These are phyloP conservation scores for Cotesia typhae DNA, from an alignment of 1,140 invertebrate species.

Conservation along the genomic window DNA sequence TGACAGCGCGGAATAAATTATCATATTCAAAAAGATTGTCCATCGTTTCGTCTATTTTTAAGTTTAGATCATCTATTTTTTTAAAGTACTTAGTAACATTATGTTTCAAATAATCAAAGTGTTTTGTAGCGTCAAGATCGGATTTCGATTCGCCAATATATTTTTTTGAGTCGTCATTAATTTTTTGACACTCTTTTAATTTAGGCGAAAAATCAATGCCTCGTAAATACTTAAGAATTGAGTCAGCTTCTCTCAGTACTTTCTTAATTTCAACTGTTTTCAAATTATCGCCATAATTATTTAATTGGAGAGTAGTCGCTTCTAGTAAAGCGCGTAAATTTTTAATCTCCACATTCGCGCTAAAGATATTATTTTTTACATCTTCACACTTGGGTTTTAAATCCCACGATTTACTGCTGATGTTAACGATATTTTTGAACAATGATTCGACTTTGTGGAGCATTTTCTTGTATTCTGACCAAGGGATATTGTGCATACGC, in stretches of 20 bases:
- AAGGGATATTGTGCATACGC: constrained; percentile 53
- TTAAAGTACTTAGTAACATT: constrained; percentile 50
- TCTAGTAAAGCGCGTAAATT: constrained; percentile 52
- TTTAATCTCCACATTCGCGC: constrained; percentile 53
- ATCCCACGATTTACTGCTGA: constrained; percentile 45
- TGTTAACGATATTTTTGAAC: constrained; percentile 47
- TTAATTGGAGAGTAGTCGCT: constrained; percentile 61
- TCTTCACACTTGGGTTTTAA: constrained; percentile 54
- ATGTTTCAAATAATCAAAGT: constrained; percentile 54
- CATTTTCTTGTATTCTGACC: constrained; percentile 53
- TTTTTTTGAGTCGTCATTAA: constrained; percentile 56
- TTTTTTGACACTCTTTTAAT: constrained; percentile 60
- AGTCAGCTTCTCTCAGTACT: constrained; percentile 69
- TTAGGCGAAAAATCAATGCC: constrained; percentile 62
- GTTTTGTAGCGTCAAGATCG: constrained; percentile 58
- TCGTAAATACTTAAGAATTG: constrained; percentile 68
- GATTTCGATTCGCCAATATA: constrained; percentile 61
- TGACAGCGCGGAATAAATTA: constrained; percentile 54
- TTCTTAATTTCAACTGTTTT: constrained; percentile 70
- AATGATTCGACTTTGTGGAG: constrained; percentile 45
- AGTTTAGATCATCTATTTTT: constrained; percentile 54
- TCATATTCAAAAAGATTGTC: constrained; percentile 59
- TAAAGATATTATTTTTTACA: constrained; percentile 59
- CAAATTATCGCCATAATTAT: constrained; percentile 68
- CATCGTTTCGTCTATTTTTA: constrained; percentile 53